These are phyloP conservation scores for Platynereis dumerilii DNA, from an alignment of 2,888 invertebrate species.

Conservation along the genomic window DNA sequence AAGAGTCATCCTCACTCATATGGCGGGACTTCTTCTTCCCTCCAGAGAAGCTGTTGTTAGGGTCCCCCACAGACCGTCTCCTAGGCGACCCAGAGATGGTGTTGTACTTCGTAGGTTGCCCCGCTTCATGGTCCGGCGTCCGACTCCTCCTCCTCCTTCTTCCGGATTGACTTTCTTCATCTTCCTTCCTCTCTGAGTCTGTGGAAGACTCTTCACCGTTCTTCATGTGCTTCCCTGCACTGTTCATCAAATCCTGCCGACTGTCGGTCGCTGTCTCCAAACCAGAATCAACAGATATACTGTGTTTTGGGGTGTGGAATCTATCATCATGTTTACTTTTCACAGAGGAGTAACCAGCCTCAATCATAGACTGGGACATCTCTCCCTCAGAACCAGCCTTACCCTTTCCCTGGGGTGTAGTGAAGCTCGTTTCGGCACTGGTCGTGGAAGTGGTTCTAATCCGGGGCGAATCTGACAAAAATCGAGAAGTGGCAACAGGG, in stretches of 20 bases:
- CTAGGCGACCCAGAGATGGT: neutral
- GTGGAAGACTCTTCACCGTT: neutral
- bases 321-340: neutral
- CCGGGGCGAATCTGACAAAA: conserved; percentile 4
- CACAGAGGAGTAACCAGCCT: neutral
- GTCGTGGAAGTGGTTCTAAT: neutral
- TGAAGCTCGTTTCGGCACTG: neutral
- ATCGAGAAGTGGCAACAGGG: conserved; percentile 26
- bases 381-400: conserved; percentile 18
- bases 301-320: conserved; percentile 12
- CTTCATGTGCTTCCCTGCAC: neutral
- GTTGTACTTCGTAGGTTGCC: neutral
- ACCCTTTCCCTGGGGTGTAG: neutral
- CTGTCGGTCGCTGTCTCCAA: conserved; percentile 10
- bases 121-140: no score
- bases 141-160: neutral
- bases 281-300: conserved; percentile 26
- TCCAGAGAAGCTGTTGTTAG: neutral
- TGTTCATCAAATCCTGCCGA: conserved; percentile 2
- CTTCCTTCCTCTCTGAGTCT: neutral
- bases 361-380: neutral
- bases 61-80: neutral
- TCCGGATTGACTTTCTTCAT: conserved; percentile 3
- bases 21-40: neutral
- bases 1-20: neutral